Conservation (phyloP, 92 coral and sea anemone genomes). For the Heliopora coerulea region DNA sequence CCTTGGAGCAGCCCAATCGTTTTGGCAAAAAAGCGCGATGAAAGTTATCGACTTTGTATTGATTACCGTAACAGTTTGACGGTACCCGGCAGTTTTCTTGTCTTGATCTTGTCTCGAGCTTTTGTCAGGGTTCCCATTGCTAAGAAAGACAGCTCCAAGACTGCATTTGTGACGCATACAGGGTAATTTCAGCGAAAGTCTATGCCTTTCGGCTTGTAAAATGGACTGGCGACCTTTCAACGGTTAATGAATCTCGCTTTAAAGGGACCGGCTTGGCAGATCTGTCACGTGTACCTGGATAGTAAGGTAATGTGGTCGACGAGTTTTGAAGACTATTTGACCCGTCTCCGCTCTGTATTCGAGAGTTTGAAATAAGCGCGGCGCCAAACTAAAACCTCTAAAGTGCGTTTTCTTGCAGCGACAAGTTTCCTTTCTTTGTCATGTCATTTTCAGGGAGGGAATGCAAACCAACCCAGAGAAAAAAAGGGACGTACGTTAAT, state of each 20-base stretch:
- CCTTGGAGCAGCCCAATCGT: constrained; percentile 53
- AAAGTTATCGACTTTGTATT: too few species aligned
- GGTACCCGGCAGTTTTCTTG: constrained; percentile 23
- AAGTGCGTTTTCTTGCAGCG: too few species aligned
- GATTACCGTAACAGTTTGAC: too few species aligned
- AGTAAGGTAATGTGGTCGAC: constrained; percentile 50
- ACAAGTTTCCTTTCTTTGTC: too few species aligned
- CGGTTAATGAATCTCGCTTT: constrained; percentile 42
- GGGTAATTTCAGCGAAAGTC: constrained; percentile 26
- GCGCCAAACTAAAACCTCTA: too few species aligned
- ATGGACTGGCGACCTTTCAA: constrained; percentile 49
- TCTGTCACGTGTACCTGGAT: constrained; percentile 58
- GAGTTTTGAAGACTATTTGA: constrained; percentile 41
- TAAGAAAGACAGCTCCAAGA: constrained; percentile 30
- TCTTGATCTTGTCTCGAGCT: constrained; percentile 37
- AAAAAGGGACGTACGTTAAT: constrained; percentile 37
- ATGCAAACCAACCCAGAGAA: constrained; percentile 51
- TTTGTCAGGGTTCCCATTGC: constrained; percentile 40
- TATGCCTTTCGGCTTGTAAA: constrained; percentile 27
- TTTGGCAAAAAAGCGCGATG: constrained; percentile 14
- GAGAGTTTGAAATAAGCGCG: constrained; percentile 32
- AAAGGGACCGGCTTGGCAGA: constrained; percentile 45
- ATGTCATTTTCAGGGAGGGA: constrained; percentile 39
- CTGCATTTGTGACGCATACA: constrained; percentile 35
- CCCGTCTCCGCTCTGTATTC: constrained; percentile 38